Evolutionary conservation across 2,888 invertebrate species (phyloP).

Genomic region (Yponomeuta malinellus): DNA sequence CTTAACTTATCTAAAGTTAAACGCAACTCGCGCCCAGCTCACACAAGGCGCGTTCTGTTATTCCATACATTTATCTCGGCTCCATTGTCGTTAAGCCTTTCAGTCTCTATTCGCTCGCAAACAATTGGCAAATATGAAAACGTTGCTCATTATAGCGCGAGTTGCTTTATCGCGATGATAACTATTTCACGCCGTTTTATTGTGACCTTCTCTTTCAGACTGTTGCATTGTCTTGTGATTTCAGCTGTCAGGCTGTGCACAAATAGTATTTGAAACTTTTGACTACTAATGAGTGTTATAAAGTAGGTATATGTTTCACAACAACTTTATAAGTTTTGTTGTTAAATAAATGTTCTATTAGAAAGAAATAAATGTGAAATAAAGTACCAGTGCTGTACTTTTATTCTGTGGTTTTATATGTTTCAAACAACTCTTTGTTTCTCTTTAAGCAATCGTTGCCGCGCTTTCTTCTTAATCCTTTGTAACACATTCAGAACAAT

Average conservation of each 20-base stretch:
- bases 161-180: not conserved
- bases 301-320: not conserved
- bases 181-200: conserved; percentile 7
- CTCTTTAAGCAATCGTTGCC: not conserved
- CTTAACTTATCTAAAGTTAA: not conserved
- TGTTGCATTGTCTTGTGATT: not conserved
- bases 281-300: not conserved
- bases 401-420: too few relatives aligned
- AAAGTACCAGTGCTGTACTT: too few relatives aligned
- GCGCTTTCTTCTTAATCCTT: not conserved
- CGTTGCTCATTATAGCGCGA: conserved; percentile 2
- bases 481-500: not conserved
- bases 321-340: too few relatives aligned
- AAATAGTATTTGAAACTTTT: not conserved
- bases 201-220: not conserved
- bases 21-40: conserved; percentile 9
- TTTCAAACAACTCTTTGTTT: too few relatives aligned
- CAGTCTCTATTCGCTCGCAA: conserved; percentile 10
- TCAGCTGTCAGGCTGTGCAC: not conserved
- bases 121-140: conserved; percentile 17
- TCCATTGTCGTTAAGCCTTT: conserved; percentile 14
- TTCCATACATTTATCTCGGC: conserved; percentile 10
- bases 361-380: too few relatives aligned
- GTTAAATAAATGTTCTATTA: too few relatives aligned
- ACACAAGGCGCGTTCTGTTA: conserved; percentile 2